Conservation (phyloP, 2,888 invertebrate genomes). For the Chrysolina haemoptera region DNA sequence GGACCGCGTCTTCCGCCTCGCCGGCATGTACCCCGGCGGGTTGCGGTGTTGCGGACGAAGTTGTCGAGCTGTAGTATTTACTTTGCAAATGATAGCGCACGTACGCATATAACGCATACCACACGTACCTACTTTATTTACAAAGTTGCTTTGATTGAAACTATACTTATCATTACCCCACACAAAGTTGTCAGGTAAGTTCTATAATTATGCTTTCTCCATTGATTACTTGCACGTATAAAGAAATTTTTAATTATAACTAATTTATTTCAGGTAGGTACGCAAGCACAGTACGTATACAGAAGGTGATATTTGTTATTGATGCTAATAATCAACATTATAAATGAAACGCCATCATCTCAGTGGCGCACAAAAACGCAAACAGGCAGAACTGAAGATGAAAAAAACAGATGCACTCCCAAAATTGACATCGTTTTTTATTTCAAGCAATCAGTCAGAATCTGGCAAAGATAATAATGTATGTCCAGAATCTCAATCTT, state of each 20-base stretch:
- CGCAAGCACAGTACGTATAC: background rate
- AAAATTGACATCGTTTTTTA: too few relatives aligned
- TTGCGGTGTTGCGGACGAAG: too few relatives aligned
- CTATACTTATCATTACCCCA: background rate
- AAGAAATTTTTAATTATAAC: background rate
- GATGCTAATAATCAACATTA: constrained; percentile 1
- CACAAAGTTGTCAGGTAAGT: background rate
- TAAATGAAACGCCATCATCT: too few relatives aligned
- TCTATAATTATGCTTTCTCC: background rate
- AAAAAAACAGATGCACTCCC: background rate
- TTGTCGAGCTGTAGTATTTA: background rate
- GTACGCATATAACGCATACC: background rate
- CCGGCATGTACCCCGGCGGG: background rate
- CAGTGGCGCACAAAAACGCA: too few relatives aligned
- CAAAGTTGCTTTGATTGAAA: background rate
- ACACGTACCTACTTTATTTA: background rate
- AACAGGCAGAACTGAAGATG: background rate
- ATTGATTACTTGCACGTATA: background rate
- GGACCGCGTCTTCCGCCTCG: background rate
- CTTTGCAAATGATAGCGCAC: constrained; percentile 1
- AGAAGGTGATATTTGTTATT: background rate
- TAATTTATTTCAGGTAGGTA: background rate
- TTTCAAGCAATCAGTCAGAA: too few relatives aligned
- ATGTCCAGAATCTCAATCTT: too few relatives aligned
- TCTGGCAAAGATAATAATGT: too few relatives aligned